A percentile compares a stretch with the other conserved stretches of the same genome.
phyloP scores from a whole-genome alignment of 2,113 vertebrate species.

The Acanthisitta chloris region DNA sequence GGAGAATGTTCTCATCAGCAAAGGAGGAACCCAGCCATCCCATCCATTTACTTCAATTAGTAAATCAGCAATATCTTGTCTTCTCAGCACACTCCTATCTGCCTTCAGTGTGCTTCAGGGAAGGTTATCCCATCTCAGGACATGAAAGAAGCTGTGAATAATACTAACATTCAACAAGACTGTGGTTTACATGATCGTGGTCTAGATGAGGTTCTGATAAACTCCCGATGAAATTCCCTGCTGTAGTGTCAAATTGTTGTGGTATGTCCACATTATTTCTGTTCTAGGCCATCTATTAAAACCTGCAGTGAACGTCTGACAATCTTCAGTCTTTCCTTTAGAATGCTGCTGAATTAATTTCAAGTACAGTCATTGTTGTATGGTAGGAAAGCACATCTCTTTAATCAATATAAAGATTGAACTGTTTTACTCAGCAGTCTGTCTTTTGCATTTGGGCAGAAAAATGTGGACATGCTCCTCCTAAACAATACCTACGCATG shows the following conservation, averaged over 20 bases:
- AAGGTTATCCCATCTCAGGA: neutral
- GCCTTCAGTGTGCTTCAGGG: neutral
- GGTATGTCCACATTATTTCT: constrained; percentile 16
- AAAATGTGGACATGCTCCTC: constrained; percentile 48
- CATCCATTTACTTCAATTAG: neutral
- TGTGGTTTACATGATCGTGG: neutral
- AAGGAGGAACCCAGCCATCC: neutral
- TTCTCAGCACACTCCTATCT: neutral
- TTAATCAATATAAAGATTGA: constrained; percentile 49
- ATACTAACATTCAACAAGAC: neutral
- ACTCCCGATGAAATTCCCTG: neutral
- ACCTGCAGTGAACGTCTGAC: constrained; percentile 10
- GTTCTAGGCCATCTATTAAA: constrained; percentile 37
- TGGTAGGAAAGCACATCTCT: constrained; percentile 28
- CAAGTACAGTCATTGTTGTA: constrained; percentile 40
- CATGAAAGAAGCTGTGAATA: neutral
- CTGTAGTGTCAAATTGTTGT: constrained; percentile 11
- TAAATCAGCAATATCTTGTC: neutral
- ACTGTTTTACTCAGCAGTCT: constrained; percentile 57
- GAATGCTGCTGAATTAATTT: constrained; percentile 45
- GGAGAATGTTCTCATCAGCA: neutral
- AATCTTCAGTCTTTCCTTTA: constrained; percentile 9
- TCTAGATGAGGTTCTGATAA: constrained; percentile 36
- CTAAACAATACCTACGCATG: constrained; percentile 54
- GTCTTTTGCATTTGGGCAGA: constrained; percentile 57